These are phyloP conservation scores for Crocuta crocuta DNA, from an alignment of 2,113 vertebrate genomes.

Conservation along the genomic window DNA sequence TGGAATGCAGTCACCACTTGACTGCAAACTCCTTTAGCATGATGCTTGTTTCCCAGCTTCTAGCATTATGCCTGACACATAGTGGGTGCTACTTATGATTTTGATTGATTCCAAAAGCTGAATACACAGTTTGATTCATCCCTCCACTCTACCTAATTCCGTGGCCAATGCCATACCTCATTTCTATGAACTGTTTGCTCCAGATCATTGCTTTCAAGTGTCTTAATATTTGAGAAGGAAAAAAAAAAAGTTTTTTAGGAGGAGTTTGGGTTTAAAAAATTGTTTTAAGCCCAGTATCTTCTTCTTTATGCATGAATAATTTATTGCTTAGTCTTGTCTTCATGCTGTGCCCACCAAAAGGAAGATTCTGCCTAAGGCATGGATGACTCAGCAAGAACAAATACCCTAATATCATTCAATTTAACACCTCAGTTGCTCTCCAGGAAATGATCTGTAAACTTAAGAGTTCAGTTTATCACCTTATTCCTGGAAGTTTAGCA, in stretches of 20 bases:
- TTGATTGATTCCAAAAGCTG: background rate
- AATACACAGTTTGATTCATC: background rate
- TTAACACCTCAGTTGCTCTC: conserved; percentile 57
- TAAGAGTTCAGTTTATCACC: conserved; percentile 45
- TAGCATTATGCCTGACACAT: background rate
- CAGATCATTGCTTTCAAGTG: conserved; percentile 11
- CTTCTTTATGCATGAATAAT: background rate
- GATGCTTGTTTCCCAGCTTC: background rate
- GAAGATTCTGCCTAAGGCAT: background rate
- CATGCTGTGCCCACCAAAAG: background rate
- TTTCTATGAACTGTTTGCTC: background rate
- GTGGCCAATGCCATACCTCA: too few species aligned
- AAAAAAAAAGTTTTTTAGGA: background rate
- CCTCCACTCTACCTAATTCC: background rate
- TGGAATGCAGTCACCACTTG: background rate
- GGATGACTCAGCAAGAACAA: background rate
- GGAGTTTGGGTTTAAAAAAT: background rate
- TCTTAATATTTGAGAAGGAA: conserved; percentile 34
- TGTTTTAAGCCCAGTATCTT: background rate
- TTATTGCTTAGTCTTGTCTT: background rate
- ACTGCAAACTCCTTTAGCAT: background rate
- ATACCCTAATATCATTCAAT: background rate
- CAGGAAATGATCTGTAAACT: conserved; percentile 67
- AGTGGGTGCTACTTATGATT: background rate
- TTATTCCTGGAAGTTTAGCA: conserved; percentile 67